These are phyloP conservation scores for Amphipoea oculea DNA, from an alignment of 2,888 invertebrate species.

Conservation along the genomic window DNA sequence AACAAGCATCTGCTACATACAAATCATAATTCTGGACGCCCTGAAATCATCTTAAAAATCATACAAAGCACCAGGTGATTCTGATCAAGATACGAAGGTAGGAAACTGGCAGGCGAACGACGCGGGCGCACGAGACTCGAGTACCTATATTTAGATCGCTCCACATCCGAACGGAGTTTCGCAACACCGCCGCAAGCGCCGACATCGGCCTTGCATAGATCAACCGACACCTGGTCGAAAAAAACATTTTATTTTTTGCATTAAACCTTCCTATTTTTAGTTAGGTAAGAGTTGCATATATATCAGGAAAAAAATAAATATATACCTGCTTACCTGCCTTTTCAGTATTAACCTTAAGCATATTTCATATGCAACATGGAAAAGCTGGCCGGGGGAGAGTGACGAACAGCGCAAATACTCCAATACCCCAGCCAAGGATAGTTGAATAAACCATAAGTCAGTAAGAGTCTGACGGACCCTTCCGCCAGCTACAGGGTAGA, in stretches of 20 bases:
- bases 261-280: background rate
- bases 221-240: conserved; percentile 64
- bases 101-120: conserved; percentile 62
- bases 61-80: conserved; percentile 61
- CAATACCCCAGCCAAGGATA: background rate
- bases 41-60: conserved; percentile 3
- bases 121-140: conserved; percentile 69
- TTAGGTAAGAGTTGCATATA: background rate
- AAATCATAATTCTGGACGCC: background rate
- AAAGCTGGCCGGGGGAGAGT: background rate
- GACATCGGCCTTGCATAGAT: conserved; percentile 81
- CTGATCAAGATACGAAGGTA: conserved; percentile 65
- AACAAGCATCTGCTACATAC: background rate
- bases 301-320: background rate
- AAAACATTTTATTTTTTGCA: conserved; percentile 4
- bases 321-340: too few species aligned
- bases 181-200: conserved; percentile 77
- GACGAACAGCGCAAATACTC: background rate
- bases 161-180: conserved; percentile 83
- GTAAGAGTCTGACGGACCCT: too few species aligned
- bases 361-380: background rate
- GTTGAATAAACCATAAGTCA: background rate
- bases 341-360: background rate
- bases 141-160: conserved; percentile 82
- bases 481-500: background rate